These are phyloP conservation scores for Tipula confusa DNA, from an alignment of 2,888 invertebrate genomes.

Conservation along the genomic window DNA sequence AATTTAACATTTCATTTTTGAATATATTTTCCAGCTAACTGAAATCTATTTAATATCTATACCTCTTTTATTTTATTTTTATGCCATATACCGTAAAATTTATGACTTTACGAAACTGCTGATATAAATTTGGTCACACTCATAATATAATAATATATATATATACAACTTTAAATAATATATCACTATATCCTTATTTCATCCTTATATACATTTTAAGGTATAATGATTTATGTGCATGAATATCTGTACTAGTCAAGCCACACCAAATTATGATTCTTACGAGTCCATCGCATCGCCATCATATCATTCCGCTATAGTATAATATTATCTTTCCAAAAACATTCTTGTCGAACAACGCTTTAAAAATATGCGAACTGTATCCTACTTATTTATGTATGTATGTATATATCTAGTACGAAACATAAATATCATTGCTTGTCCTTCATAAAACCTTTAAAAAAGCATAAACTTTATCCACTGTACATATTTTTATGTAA, in stretches of 20 bases:
- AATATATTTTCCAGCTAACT: no score
- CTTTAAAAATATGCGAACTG: background rate
- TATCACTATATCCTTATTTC: background rate
- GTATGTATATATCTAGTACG: no score
- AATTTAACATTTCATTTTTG: no score
- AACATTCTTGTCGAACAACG: constrained; percentile 9
- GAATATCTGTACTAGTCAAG: background rate
- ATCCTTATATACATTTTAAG: background rate
- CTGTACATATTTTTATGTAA: background rate
- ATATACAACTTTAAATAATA: background rate
- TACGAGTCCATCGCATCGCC: background rate
- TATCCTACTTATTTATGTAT: constrained; percentile 25
- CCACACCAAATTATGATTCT: background rate
- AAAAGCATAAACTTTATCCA: background rate
- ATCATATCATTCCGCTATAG: background rate
- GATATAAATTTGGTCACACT: background rate
- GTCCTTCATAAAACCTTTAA: constrained; percentile 25
- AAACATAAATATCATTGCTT: constrained; percentile 5
- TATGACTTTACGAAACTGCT: background rate
- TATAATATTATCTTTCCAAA: background rate
- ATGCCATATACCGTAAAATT: background rate
- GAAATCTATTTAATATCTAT: background rate
- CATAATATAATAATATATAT: no score
- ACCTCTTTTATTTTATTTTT: background rate
- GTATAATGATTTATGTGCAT: background rate